A percentile compares a stretch with the other conserved stretches of the same genome.
phyloP scores from a whole-genome alignment of 2,797 vertebrate genomes.

The Dendrocincla tyrannina region DNA sequence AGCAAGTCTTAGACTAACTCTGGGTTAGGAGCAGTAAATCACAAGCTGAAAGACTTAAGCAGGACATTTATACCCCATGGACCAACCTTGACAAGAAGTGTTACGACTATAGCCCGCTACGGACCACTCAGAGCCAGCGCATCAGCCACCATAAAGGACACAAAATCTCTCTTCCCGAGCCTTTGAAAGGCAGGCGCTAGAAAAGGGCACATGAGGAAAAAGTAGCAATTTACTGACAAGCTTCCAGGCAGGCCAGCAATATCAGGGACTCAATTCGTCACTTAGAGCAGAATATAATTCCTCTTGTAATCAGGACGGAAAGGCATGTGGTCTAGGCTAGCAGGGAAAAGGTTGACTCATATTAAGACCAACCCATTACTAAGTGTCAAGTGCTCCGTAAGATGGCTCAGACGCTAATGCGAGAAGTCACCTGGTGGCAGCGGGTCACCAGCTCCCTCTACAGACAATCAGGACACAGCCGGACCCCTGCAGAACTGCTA shows the following conservation, averaged over 20 bases:
- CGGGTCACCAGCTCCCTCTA: constrained; percentile 69
- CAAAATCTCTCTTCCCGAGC: neutral
- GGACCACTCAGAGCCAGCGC: neutral
- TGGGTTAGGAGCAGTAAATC: neutral
- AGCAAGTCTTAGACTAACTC: neutral
- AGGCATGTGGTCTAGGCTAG: neutral
- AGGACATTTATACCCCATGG: neutral
- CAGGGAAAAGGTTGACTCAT: constrained; percentile 22
- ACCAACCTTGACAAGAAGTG: neutral
- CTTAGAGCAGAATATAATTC: neutral
- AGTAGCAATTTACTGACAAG: constrained; percentile 2
- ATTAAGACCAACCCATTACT: constrained; percentile 32
- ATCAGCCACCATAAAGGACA: neutral
- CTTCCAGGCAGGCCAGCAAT: constrained; percentile 6
- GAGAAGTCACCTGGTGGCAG: constrained; percentile 63
- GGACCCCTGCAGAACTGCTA: constrained; percentile 44
- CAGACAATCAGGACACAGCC: constrained; percentile 50
- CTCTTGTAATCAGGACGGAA: constrained; percentile 3
- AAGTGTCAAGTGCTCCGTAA: constrained; percentile 55
- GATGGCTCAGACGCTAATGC: constrained; percentile 42
- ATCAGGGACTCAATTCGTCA: neutral
- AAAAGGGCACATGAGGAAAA: neutral
- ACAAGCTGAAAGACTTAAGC: neutral
- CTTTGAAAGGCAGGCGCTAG: neutral
- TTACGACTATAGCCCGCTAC: neutral